Base-by-base conservation (phyloP, 37 sponge, comb jelly and placozoan genomes). In the Ianthella basta region DNA sequence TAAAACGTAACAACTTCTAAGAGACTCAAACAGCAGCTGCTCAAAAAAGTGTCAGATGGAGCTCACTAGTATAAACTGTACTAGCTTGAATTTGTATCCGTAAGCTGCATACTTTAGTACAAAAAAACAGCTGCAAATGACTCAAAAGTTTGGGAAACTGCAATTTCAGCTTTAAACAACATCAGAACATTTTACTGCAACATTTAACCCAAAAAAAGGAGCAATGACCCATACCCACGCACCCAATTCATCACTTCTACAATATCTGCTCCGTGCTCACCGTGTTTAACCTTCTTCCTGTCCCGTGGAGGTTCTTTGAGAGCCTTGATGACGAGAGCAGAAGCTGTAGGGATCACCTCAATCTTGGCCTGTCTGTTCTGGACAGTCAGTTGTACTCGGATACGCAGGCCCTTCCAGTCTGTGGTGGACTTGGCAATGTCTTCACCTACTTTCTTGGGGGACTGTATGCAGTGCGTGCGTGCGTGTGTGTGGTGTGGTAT, bases 361-460 rank as follows among this genome's bases (percentile, higher is more conserved):
- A 95, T 85, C 57, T 84, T 85, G 29, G 98, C 96, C 74, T 95
- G 94, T 60, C 98, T 87, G 89, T 98, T 98, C 91, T 98, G 94
- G 54, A 98, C 85, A 38, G 89, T 92, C 78, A 98, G 80, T 65
- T 94, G 86, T 0, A 98, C 98, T 1, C 93, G 95, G 36, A 98
- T 92, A n/a, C 91, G 87, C 53, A 98, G 90, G 15, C 98, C 98
- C 83, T 98, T 98, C 96, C 96, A 98, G 78, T 91, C 98, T 66
- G 77, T 63, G 29, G 98, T 98, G 25, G 92, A 85, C 81, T 98
- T 98, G 78, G 98, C 96, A 83, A 98, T 96, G 77, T 98, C 98
- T 64, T 98, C 98, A 55, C 98, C 98, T 0, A 98, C 96, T 72
- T 98, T 98, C 86, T 98, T 98, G 0, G 98, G 98, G 21, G 98